Conservation (phyloP, 92 coral and sea anemone species). For the Metridium senile region DNA sequence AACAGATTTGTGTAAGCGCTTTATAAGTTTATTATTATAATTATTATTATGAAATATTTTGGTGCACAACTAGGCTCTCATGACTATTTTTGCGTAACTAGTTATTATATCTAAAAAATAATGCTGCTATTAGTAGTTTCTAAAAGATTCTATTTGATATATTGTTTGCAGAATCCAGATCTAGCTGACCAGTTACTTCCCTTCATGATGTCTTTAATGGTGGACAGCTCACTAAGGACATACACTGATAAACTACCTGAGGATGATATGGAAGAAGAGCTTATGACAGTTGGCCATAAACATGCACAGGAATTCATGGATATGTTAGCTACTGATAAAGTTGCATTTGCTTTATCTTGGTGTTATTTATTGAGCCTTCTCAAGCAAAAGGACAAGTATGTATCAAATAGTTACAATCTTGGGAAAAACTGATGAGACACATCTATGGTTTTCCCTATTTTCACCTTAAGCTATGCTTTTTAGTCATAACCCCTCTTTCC, state of each 20-base stretch:
- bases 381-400: constrained; percentile 93
- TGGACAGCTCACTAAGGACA: constrained; percentile 78
- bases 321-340: constrained; percentile 73
- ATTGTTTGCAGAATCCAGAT: constrained; percentile 67
- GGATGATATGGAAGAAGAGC: constrained; percentile 53
- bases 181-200: constrained; percentile 84
- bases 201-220: constrained; percentile 92
- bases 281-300: constrained; percentile 51
- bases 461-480: no score
- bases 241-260: constrained; percentile 65
- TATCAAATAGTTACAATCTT: not conserved
- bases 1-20: no score
- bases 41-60: no score
- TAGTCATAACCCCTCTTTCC: no score
- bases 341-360: constrained; percentile 92
- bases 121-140: no score
- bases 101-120: no score
- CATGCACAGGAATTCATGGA: constrained; percentile 78
- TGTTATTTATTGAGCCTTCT: constrained; percentile 70
- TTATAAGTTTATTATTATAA: no score
- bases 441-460: no score
- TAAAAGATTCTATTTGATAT: no score
- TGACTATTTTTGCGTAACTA: no score
- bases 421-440: no score
- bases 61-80: no score